phyloP scores from a whole-genome alignment of 92 coral and sea anemone genomes.

The Zoanthus sansibaricus region DNA sequence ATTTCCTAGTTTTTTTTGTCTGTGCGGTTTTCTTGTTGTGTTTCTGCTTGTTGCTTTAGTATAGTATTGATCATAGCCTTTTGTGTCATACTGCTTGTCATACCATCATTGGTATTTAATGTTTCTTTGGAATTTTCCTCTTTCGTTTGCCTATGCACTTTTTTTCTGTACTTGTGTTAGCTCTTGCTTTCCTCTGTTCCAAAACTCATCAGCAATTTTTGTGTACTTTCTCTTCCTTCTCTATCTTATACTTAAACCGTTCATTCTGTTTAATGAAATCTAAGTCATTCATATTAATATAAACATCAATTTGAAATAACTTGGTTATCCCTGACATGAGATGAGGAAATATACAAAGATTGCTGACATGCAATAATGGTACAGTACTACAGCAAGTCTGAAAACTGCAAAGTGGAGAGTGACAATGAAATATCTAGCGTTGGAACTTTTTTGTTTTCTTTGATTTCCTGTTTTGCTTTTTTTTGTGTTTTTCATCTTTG shows the following conservation, averaged over 20 bases:
- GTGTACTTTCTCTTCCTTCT: background rate
- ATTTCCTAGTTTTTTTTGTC: constrained; percentile 27
- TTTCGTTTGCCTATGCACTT: too few relatives aligned
- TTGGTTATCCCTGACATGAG: constrained; percentile 12
- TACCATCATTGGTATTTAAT: too few relatives aligned
- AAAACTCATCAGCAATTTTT: background rate
- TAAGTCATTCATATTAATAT: background rate
- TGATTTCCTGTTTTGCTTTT: constrained; percentile 30
- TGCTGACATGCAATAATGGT: constrained; percentile 19
- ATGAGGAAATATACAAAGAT: constrained; percentile 21
- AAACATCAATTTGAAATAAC: constrained; percentile 3
- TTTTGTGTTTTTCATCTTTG: constrained; percentile 32
- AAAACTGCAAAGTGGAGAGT: constrained; percentile 2
- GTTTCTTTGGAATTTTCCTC: constrained; percentile 17
- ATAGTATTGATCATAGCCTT: background rate
- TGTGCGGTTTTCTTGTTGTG: constrained; percentile 25
- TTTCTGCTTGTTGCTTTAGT: background rate
- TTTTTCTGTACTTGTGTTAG: too few relatives aligned
- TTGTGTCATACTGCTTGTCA: background rate
- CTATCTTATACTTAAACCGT: constrained; percentile 17
- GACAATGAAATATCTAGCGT: constrained; percentile 2
- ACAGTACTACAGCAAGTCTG: constrained; percentile 2
- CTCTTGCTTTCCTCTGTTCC: background rate
- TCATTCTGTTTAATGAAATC: constrained; percentile 29
- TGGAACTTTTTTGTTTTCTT: background rate